A percentile compares a stretch with the other conserved stretches of the same genome.
phyloP scores from a whole-genome alignment of 2,797 vertebrate genomes.

The Setipinna tenuifilis region DNA sequence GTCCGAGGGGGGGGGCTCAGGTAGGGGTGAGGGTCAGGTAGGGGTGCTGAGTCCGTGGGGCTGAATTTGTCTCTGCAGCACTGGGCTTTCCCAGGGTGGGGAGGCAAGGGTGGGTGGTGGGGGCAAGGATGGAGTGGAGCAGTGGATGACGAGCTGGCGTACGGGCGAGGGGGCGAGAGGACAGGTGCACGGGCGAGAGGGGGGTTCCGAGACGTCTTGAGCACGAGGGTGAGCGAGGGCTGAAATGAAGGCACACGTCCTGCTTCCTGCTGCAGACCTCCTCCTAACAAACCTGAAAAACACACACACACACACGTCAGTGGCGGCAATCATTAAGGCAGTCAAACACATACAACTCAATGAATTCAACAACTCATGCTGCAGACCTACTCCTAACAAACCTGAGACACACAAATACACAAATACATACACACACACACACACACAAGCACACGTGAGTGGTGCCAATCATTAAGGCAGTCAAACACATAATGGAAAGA shows the following conservation, averaged over 20 bases:
- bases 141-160: constrained; percentile 56
- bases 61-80: too few species aligned
- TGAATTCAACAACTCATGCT: not conserved
- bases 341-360: too few species aligned
- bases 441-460: too few species aligned
- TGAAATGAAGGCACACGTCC: constrained; percentile 99
- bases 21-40: constrained; percentile 39
- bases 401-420: too few species aligned
- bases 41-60: not conserved
- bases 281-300: constrained; percentile 94
- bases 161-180: not conserved
- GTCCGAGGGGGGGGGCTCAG: too few species aligned
- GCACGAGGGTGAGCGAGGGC: constrained; percentile 88
- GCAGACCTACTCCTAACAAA: too few species aligned
- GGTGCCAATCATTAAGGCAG: too few species aligned
- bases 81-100: not conserved
- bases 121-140: constrained; percentile 58
- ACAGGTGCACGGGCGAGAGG: constrained; percentile 48
- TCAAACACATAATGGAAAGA: too few species aligned
- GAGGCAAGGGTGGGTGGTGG: constrained; percentile 79
- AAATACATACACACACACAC: too few species aligned
- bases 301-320: constrained; percentile 32
- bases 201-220: constrained; percentile 67
- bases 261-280: constrained; percentile 81
- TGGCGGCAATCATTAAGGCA: not conserved